Percentiles rank a stretch among this genome's conserved stretches.
These are phyloP conservation scores for Anagrus nilaparvatae DNA, from an alignment of 1,140 invertebrate species.

Conservation along the genomic window DNA sequence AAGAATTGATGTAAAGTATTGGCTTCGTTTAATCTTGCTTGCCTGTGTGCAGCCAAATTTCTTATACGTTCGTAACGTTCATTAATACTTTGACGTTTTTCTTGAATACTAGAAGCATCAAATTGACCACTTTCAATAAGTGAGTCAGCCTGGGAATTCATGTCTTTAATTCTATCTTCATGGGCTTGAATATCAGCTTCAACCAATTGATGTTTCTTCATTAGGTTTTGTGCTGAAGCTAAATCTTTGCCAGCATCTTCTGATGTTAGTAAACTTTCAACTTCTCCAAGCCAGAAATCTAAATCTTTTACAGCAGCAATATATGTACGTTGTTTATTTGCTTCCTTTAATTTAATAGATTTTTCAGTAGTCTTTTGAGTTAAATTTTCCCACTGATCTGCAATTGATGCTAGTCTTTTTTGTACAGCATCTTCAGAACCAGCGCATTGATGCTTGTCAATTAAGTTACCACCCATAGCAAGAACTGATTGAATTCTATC, in stretches of 20 bases:
- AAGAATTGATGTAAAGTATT: slow-evolving; percentile 99
- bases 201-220: slow-evolving; percentile 98
- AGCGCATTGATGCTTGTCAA: slow-evolving; percentile 86
- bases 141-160: slow-evolving; percentile 90
- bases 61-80: slow-evolving; percentile 88
- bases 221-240: slow-evolving; percentile 96
- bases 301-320: slow-evolving; percentile 99
- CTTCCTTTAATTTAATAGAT: slow-evolving; percentile 95
- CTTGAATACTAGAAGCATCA: slow-evolving; percentile 85
- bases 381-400: slow-evolving; percentile 97
- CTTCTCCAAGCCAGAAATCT: slow-evolving; percentile 99
- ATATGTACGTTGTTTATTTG: slow-evolving; percentile 96
- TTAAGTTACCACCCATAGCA: slow-evolving; percentile 91
- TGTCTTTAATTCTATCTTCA: slow-evolving; percentile 91
- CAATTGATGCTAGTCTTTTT: slow-evolving; percentile 83
- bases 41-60: slow-evolving; percentile 83
- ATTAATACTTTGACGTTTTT: slow-evolving; percentile 87
- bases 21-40: slow-evolving; percentile 85
- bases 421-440: slow-evolving; percentile 88
- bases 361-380: slow-evolving; percentile 98
- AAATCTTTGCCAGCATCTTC: slow-evolving; percentile 98
- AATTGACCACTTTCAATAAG: slow-evolving; percentile 92
- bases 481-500: slow-evolving; percentile 94
- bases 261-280: slow-evolving; percentile 90
- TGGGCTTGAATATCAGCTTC: slow-evolving; percentile 95